Base-by-base conservation (phyloP, 1,140 invertebrate genomes). In the Drosophila equinoxialis region DNA sequence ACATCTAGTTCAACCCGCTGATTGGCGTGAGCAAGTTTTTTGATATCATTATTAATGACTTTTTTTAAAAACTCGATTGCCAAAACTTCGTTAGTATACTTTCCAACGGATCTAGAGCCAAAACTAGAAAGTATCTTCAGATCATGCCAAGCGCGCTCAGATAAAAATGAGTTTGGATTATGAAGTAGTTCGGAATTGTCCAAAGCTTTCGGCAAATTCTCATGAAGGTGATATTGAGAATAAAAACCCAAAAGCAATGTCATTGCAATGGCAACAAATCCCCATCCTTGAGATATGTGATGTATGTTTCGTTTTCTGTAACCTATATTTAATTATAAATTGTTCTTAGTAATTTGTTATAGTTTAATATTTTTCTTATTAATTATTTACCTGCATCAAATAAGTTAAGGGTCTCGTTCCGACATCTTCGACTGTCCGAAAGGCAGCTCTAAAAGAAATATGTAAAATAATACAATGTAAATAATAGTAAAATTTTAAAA, bases 261-360 rank as follows among this genome's bases (percentile, higher is more conserved):
- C 8, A 51, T 8, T 23, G 17, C 17, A 51, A 51, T 17, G 17
- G 13, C 17, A 20, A 51, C 8, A 23, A 51, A 20, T 23, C 45
- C 20, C 45, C 45, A 51, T 23, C 17, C 45, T 51, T 51, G 8
- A 51, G 45, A 51, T 23, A 51, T 51, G 17, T 51, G 45, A 23
- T 51, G 45, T 23, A 51, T 51, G 4, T 51, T 51, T 51, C 45
- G 45, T 5, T 51, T 51, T 51, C 45, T 10, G 13, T 51, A 51
- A 23, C 45, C 45, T 51, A 51, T 23, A 11, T 23, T 51, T 8
- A 48, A 48, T n/a, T 48, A 17, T 7, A 20, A 51, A 10, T 30
- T 30, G 6, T 30, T 51, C 11, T 23, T 51, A 51, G 20, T 11
- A 20, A 10, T 48, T 48, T 20, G 14, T 45, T 48, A 3, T 11